Evolutionary conservation across 2,888 invertebrate genomes (phyloP).

Genomic region (Melolontha melolontha): DNA sequence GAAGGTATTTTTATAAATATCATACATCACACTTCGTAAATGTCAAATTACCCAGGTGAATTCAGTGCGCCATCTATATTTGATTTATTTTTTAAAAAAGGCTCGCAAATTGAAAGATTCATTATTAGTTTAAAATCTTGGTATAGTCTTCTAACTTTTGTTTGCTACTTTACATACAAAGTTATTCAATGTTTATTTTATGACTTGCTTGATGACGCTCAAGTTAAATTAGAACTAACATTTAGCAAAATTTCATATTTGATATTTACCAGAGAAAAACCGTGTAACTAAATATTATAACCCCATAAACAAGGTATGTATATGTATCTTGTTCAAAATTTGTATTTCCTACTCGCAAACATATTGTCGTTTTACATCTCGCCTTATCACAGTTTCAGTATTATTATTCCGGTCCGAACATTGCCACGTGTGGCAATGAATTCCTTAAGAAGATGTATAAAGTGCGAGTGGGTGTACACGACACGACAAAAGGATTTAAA

Average conservation of each 20-base stretch:
- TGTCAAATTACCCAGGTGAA: no score
- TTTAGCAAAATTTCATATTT: not conserved
- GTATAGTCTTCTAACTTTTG: no score
- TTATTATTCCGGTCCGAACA: constrained; percentile 30
- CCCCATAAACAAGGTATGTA: not conserved
- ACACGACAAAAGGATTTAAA: constrained; percentile 42
- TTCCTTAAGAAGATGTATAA: constrained; percentile 34
- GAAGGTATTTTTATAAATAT: no score
- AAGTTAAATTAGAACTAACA: not conserved
- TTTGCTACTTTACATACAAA: no score
- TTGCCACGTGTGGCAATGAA: constrained; percentile 38
- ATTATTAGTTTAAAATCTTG: no score
- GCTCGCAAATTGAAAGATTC: no score
- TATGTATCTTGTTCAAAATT: constrained; percentile 17
- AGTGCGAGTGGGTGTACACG: constrained; percentile 34
- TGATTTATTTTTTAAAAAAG: no score
- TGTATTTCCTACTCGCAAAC: constrained; percentile 18
- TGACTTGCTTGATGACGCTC: no score
- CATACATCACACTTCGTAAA: no score
- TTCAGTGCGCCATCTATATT: no score
- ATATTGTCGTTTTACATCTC: constrained; percentile 26
- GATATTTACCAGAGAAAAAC: not conserved
- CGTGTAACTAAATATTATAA: not conserved
- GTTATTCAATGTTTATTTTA: no score
- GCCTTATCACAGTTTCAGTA: constrained; percentile 27